A percentile compares a stretch with the other conserved stretches of the same genome.
phyloP scores from a whole-genome alignment of 1,140 invertebrate species.

The Cyclina sinensis region DNA sequence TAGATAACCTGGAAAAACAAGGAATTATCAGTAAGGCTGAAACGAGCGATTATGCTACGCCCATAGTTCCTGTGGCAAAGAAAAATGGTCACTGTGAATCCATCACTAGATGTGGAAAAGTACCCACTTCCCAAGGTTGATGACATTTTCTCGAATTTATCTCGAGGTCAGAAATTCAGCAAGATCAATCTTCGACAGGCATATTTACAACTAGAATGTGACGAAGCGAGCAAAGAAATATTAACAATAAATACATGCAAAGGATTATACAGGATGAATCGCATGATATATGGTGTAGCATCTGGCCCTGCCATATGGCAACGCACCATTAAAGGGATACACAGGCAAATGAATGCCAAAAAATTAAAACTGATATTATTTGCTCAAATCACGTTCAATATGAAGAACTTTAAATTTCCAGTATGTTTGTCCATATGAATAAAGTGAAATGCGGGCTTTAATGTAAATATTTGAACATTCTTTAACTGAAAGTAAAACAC shows the following conservation, averaged over 20 bases:
- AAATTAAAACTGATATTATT: no score
- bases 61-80: conserved; percentile 84
- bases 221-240: conserved; percentile 73
- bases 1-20: neutral
- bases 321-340: no score
- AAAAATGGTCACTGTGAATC: conserved; percentile 74
- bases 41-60: conserved; percentile 86
- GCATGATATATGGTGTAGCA: conserved; percentile 87
- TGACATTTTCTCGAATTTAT: conserved; percentile 63
- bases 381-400: no score
- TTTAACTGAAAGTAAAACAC: no score
- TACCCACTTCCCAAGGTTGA: conserved; percentile 57
- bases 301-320: conserved; percentile 87
- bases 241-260: conserved; percentile 85
- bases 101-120: conserved; percentile 51
- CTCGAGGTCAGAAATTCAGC: conserved; percentile 57
- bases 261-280: conserved; percentile 87
- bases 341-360: no score
- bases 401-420: no score
- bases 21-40: neutral
- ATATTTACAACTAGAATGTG: conserved; percentile 78
- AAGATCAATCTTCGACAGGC: conserved; percentile 81
- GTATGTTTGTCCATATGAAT: no score
- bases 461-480: no score
- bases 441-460: no score